Conservation (phyloP, 2,888 invertebrate genomes). For the Ernsta delagoae region DNA sequence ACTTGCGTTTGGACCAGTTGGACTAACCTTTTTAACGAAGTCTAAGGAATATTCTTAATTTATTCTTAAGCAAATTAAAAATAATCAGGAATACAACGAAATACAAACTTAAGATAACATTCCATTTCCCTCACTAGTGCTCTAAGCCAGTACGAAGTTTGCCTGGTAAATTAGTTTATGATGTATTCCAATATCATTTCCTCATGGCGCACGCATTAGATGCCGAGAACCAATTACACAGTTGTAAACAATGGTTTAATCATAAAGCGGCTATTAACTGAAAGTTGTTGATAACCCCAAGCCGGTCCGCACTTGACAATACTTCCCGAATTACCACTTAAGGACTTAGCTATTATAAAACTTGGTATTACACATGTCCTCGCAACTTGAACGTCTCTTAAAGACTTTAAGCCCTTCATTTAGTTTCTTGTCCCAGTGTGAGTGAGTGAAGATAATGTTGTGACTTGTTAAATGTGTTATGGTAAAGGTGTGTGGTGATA, state of each 20-base stretch:
- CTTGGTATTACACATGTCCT: constrained; percentile 38
- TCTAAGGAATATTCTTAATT: too few relatives aligned
- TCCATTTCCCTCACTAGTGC: too few relatives aligned
- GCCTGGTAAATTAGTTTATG: too few relatives aligned
- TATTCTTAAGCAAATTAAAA: too few relatives aligned
- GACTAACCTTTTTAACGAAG: too few relatives aligned
- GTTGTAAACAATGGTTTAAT: constrained; percentile 17
- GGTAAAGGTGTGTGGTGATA: too few relatives aligned
- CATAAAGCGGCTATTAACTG: constrained; percentile 32
- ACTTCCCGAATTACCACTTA: constrained; percentile 37
- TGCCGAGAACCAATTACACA: constrained; percentile 21
- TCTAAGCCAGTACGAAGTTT: too few relatives aligned
- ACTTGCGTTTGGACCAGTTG: too few relatives aligned
- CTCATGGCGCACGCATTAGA: not conserved
- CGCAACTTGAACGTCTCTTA: constrained; percentile 34
- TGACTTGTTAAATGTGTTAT: too few relatives aligned
- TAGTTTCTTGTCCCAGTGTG: constrained; percentile 6
- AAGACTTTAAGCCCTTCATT: constrained; percentile 31
- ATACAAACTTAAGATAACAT: too few relatives aligned
- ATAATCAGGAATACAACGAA: too few relatives aligned
- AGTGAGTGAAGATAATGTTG: not conserved
- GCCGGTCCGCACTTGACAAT: constrained; percentile 25
- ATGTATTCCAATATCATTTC: not conserved
- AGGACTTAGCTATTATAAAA: constrained; percentile 34
- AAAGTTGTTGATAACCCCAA: constrained; percentile 33